A percentile compares a stretch with the other conserved stretches of the same genome.
phyloP scores from a whole-genome alignment of 2,797 vertebrate genomes.

The Megalops cyprinoides region DNA sequence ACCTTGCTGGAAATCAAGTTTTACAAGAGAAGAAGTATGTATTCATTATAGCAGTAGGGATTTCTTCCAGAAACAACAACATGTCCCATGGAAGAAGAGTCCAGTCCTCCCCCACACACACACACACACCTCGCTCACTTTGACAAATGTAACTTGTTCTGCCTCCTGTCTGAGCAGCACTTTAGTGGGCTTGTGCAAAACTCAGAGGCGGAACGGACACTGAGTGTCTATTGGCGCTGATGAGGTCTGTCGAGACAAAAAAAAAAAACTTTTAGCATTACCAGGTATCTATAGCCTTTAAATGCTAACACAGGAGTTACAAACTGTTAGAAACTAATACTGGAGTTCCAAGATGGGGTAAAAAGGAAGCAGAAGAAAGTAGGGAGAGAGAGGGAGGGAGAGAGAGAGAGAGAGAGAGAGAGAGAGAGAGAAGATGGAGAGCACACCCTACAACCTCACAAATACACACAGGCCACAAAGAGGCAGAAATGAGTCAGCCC shows the following conservation, averaged over 20 bases:
- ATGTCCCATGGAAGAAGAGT: background rate
- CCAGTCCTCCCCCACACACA: background rate
- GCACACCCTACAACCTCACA: background rate
- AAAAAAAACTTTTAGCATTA: conserved; percentile 55
- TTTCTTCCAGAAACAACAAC: background rate
- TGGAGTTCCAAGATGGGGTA: too few relatives aligned
- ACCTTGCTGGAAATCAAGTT: background rate
- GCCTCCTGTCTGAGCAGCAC: conserved; percentile 38
- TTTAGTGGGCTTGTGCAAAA: conserved; percentile 39
- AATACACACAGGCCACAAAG: background rate
- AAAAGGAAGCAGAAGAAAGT: background rate
- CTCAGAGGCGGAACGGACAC: conserved; percentile 42
- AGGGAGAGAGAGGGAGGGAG: background rate
- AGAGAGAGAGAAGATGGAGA: background rate
- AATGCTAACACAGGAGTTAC: conserved; percentile 3
- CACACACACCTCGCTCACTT: conserved; percentile 20
- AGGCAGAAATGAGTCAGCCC: background rate
- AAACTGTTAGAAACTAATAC: background rate
- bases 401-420: background rate
- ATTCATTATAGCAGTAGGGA: background rate
- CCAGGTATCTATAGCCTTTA: conserved; percentile 48
- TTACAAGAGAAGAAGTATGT: background rate
- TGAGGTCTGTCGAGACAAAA: conserved; percentile 46
- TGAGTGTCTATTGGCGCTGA: conserved; percentile 43
- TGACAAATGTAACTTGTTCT: conserved; percentile 30